Base-by-base conservation (phyloP, 2,888 invertebrate species). In the Chrysolina americana region DNA sequence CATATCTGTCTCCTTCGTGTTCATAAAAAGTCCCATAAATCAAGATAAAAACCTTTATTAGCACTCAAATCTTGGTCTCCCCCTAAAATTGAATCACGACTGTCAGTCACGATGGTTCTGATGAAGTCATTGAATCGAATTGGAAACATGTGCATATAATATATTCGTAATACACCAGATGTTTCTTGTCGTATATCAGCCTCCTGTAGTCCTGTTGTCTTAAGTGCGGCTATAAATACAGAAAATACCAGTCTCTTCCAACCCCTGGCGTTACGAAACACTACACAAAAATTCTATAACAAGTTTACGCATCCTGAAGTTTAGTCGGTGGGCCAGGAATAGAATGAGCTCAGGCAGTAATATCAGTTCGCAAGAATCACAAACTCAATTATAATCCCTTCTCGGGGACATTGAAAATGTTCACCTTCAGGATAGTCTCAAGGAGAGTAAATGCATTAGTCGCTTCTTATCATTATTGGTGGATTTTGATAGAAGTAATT, bases 121-220 rank as follows among this genome's bases (percentile, higher is more conserved):
- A 74, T 73, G 66, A 73, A 76, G 71, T 73, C 78, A 78, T 75
- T 59, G 76, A 48, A 63, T 63, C 69, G 65, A 74, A 77, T 75
- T 41, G 75, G 71, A 71, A 73, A 73, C 73, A 75, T 71, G 76
- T 76, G 76, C 73, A 71, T 62, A 70, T 75, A 74, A 76, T 83
- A 85, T 84, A 84, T 85, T 84, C 83, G 81, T 80, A 81, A 83
- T 80, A 81, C 77, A 73, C 77, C 85, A 86, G 83, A 83, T 85
- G 85, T 82, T 83, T 78, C 83, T 74, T 70, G 80, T 75, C 81
- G 80, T 83, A 82, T 82, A 83, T 84, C 82, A 74, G 74, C 66
- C 78, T 76, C 74, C 76, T 76, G 75, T 76, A 72, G 53, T 75
- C 75, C 78, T 82, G 84, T 84, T 84, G 83, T 84, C 84, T 85